Base-by-base conservation (phyloP, 2,797 vertebrate genomes). In the Acrossocheilus wenchowensis region DNA sequence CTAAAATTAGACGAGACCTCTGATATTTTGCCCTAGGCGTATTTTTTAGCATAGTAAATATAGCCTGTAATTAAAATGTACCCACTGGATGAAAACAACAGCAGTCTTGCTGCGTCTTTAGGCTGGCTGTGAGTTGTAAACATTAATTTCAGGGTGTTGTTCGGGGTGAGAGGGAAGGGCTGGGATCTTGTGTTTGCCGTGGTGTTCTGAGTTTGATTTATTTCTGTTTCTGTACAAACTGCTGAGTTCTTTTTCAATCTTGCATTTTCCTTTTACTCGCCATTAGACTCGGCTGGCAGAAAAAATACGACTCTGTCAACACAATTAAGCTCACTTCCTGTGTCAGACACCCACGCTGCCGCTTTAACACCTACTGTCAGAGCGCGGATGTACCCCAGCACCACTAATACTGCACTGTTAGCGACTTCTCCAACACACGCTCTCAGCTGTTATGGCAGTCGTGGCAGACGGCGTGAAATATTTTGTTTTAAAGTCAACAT, bases 1-100 rank as follows among this genome's bases (percentile, higher is more conserved):
- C 93, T 92, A 91, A 88, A 92, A 93, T 92, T 88, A 93, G 90
- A 91, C 88, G 83, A 93, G 93, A 93, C 92, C 94, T 91, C 94
- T 94, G 92, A 92, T 93, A 93, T 92, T 89, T 94, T 87, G 92
- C 94, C 93, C 89, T 90, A 80, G 94, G 92, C 92, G 92, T 94
- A 88, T 93, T 93, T 94, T 88, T 92, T 90, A 94, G 93, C 92
- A 92, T 92, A 90, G 92, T 93, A 92, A 94, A 94, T 73, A 78
- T 93, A 93, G 92, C 88, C 93, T 96, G 93, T 95, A 93, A 96
- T 96, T 95, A 95, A 95, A 94, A 93, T 90, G 92, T 90, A 93
- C 92, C 93, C 92, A 92, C 92, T 93, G 93, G 92, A 94, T 93
- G 91, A 91, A 91, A 92, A 91, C 83, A 92, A 41, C 90, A 92